Conservation (phyloP, 2,797 vertebrate species). For the Mormyrops boulengeri region DNA sequence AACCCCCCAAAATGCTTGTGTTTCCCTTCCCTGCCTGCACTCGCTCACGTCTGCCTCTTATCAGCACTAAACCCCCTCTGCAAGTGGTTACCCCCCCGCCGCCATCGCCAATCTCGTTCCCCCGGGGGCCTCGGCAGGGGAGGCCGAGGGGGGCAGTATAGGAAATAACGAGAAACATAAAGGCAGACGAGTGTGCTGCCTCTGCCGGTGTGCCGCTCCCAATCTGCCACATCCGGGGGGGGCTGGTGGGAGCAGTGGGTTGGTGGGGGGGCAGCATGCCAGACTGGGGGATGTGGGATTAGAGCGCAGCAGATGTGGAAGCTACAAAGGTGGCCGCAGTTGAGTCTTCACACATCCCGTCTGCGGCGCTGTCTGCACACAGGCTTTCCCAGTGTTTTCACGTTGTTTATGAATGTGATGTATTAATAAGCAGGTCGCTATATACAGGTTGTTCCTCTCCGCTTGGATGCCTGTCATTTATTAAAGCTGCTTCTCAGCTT, state of each 20-base stretch:
- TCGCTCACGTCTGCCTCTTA: not conserved
- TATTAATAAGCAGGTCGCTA: not conserved
- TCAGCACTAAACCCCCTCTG: not conserved
- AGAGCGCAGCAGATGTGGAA: constrained; percentile 6
- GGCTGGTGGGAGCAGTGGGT: not conserved
- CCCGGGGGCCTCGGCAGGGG: not conserved
- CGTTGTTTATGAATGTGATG: not conserved
- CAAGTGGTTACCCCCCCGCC: not conserved
- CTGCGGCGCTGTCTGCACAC: not conserved
- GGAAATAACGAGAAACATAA: not conserved
- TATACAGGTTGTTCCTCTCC: not conserved
- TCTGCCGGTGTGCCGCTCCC: not conserved
- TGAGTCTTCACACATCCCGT: not conserved
- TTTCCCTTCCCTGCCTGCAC: not conserved
- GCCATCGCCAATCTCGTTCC: not conserved
- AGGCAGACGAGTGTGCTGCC: not conserved
- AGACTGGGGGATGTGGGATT: not conserved
- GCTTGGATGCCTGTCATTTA: not conserved
- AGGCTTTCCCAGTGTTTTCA: not conserved
- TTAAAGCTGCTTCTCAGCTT: not conserved
- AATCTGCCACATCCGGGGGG: not conserved
- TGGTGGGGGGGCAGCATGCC: not conserved
- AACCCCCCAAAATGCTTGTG: not conserved
- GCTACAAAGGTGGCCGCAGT: not conserved
- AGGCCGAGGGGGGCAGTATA: not conserved